Evolutionary conservation across 1,140 invertebrate genomes (phyloP), one percentile per base, ranked within the genome.

Genomic region (Euglossa dilemma): DNA sequence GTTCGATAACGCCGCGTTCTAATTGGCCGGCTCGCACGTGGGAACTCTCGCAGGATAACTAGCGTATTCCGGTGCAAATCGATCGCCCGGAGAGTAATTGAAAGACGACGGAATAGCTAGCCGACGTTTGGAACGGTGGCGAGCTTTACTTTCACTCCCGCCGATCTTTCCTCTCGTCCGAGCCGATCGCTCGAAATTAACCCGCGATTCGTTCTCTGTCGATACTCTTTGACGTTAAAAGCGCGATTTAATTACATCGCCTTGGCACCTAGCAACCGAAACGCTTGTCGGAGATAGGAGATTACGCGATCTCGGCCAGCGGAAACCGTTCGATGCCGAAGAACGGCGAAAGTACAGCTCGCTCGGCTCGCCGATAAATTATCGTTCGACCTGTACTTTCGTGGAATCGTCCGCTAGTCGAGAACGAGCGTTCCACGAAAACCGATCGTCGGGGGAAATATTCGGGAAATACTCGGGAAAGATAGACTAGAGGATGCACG

Each of bases 21-120:
- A 76, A 81, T 81, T 75, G 61, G n/a, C 5, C n/a, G 25, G 0
- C 18, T 47, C 47, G 43, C 72, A 36, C 72, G 72, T 76, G 72
- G 72, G 72, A 76, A 81, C 57, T n/a, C 25, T 64, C 20, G 12
- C 36, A 36, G n/a, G 59, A 18, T 54, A 50, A 70, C 25, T 23
- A 36, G 18, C 18, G n/a, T n/a, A 43, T n/a, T 52, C 14, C 18
- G 47, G 20, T 18, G 23, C 14, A 45, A 28, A 59, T 56, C 28
- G 28, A 20, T 3, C 1, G 28, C 36, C 36, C 36, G 1, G 36
- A 36, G 36, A 2, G 36, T 36, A 36, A 36, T 36, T 36, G 36
- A 36, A 36, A 36, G 36, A 36, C 36, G 36, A 36, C 36, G 36
- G 36, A 36, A 36, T 36, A 4, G 4, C 36, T 36, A 36, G 1